These are phyloP conservation scores for Acrocephalus kingi DNA, from an alignment of 2,113 vertebrate species.

Conservation along the genomic window DNA sequence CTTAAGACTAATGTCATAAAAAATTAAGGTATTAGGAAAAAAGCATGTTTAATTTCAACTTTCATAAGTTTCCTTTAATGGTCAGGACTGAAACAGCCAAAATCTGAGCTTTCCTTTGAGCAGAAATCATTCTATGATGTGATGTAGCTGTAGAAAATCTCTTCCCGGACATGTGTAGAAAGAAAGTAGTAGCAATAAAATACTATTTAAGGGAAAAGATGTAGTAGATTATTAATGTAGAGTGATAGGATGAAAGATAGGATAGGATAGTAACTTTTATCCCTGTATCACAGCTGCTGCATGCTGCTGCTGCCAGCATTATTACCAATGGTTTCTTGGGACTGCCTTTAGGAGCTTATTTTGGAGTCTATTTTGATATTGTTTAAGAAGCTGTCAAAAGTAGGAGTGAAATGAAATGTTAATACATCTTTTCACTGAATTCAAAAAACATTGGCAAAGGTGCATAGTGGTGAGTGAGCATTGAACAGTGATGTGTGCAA, in stretches of 20 bases:
- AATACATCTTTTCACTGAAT: not conserved
- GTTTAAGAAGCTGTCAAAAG: not conserved
- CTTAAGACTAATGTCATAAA: not conserved
- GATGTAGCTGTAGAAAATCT: not conserved
- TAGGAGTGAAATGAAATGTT: not conserved
- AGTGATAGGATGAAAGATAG: too few relatives aligned
- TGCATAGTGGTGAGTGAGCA: rapidly evolving
- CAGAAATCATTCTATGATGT: rapidly evolving
- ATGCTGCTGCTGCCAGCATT: not conserved
- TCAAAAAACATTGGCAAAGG: rapidly evolving
- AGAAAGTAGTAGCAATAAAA: not conserved
- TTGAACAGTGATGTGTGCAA: not conserved
- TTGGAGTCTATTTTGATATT: not conserved
- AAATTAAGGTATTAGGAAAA: not conserved
- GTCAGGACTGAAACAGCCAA: rapidly evolving
- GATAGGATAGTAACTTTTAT: not conserved
- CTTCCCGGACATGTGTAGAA: not conserved
- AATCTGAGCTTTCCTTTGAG: not conserved
- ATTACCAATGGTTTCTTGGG: not conserved
- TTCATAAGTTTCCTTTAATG: not conserved
- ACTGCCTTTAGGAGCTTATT: not conserved
- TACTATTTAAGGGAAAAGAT: not conserved
- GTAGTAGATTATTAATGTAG: not conserved
- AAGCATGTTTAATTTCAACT: rapidly evolving
- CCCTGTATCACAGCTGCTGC: not conserved